phyloP scores from a whole-genome alignment of 2,113 vertebrate species.

The Actinemys pallida region DNA sequence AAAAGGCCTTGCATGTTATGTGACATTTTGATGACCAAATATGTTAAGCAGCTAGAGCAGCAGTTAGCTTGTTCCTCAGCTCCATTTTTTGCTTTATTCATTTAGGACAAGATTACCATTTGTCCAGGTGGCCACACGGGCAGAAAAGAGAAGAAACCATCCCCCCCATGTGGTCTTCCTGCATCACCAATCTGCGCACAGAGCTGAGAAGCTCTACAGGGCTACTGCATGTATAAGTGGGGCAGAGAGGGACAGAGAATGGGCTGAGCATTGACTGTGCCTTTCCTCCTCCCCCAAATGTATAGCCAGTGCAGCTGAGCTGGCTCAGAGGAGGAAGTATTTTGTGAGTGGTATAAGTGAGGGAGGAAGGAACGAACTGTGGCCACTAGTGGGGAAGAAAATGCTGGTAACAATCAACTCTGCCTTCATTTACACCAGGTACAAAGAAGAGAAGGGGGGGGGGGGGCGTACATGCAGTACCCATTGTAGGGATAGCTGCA shows the following conservation, averaged over 20 bases:
- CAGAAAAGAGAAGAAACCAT: neutral
- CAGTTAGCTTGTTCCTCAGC: neutral
- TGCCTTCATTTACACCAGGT: neutral
- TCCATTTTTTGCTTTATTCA: neutral
- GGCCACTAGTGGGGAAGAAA: neutral
- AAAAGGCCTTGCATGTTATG: neutral
- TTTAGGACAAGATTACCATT: neutral
- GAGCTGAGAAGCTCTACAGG: neutral
- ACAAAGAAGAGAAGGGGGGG: neutral
- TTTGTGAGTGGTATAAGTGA: neutral
- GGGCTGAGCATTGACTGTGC: neutral
- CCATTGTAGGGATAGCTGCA: neutral
- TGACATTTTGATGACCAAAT: neutral
- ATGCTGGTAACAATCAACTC: conserved; percentile 38
- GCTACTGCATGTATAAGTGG: neutral
- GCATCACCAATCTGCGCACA: neutral
- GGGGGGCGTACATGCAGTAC: neutral
- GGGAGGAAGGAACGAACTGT: neutral
- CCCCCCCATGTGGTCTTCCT: neutral
- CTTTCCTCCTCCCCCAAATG: neutral
- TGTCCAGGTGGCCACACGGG: neutral
- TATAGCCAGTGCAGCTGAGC: neutral
- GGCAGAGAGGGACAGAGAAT: neutral
- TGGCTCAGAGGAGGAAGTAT: neutral
- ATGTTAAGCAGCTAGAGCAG: neutral